A percentile compares a stretch with the other conserved stretches of the same genome.
Conservation (phyloP, 2,888 invertebrate species). For the Mythimna ferrago region DNA sequence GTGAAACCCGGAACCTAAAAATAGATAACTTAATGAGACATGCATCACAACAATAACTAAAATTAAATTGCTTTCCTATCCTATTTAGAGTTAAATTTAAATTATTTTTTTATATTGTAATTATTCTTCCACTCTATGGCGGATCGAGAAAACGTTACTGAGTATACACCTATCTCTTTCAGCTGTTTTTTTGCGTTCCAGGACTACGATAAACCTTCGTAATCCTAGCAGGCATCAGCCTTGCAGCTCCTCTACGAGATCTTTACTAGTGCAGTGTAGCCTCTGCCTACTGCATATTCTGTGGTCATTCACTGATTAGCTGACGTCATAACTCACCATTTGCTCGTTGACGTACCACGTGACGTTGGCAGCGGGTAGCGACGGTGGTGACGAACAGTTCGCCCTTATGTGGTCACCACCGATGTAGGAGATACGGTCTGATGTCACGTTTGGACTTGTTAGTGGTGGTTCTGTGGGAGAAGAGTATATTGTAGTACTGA, state of each 20-base stretch:
- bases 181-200: too few species aligned
- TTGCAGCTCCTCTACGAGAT: too few species aligned
- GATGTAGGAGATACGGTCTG: conserved; percentile 89
- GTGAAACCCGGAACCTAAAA: conserved; percentile 91
- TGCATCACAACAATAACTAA: too few species aligned
- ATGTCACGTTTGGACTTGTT: conserved; percentile 90
- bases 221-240: too few species aligned
- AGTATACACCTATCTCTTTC: too few species aligned
- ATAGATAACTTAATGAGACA: conserved; percentile 23
- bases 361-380: conserved; percentile 91
- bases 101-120: too few species aligned
- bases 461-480: conserved; percentile 89
- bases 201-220: too few species aligned
- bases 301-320: background rate
- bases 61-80: too few species aligned
- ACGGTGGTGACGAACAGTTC: conserved; percentile 91
- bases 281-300: conserved; percentile 15
- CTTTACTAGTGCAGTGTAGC: background rate
- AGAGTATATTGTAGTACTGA: background rate
- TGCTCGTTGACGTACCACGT: conserved; percentile 92
- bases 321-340: conserved; percentile 70
- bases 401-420: conserved; percentile 91
- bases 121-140: too few species aligned
- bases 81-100: too few species aligned
- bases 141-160: too few species aligned